Percentiles rank a stretch among this genome's conserved stretches.
Conservation (phyloP, 2,113 vertebrate genomes). For the Dromiciops gliroides region DNA sequence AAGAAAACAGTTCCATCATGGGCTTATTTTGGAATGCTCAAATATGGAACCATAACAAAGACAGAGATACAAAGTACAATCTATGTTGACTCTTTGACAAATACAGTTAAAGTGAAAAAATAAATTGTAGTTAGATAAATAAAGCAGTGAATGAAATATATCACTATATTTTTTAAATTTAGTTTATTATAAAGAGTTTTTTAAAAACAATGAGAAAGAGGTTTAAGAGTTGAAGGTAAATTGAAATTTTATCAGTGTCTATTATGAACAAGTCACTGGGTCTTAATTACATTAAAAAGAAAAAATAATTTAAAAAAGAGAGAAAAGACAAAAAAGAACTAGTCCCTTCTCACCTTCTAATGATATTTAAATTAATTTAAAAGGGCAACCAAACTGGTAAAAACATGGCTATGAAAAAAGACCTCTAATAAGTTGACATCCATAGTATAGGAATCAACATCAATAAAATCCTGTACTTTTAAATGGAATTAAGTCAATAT, state of each 20-base stretch:
- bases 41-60: not conserved
- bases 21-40: not conserved
- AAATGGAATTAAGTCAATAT: not conserved
- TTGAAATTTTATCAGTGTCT: not conserved
- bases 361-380: not conserved
- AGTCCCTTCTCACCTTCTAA: not conserved
- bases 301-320: too few relatives aligned
- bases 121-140: not conserved
- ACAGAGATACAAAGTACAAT: not conserved
- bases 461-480: not conserved
- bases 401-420: not conserved
- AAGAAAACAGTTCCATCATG: not conserved
- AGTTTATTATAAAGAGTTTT: not conserved
- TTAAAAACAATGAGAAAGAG: not conserved
- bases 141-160: not conserved
- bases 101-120: not conserved
- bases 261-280: not conserved
- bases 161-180: not conserved
- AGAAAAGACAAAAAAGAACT: not conserved
- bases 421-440: not conserved
- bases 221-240: not conserved
- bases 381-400: not conserved
- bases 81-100: not conserved
- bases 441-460: rapidly evolving
- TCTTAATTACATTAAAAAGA: not conserved